Conservation (phyloP, 1,140 invertebrate species). For the Vanessa atalanta region DNA sequence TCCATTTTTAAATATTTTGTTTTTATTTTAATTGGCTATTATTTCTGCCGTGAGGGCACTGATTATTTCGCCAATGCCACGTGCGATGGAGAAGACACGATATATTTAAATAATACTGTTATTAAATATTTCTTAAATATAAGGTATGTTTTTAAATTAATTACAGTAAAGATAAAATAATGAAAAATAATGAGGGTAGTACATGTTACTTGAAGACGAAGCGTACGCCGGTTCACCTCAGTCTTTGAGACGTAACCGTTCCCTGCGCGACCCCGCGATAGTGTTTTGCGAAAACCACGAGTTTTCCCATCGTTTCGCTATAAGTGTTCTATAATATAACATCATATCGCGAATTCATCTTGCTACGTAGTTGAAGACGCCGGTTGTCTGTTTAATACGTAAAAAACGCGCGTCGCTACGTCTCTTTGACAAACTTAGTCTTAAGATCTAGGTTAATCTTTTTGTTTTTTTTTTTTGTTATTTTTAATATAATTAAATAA, state of each 20-base stretch:
- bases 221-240: slow-evolving; percentile 30
- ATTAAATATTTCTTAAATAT: background rate
- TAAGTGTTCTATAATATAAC: slow-evolving; percentile 2
- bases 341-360: slow-evolving; percentile 29
- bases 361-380: slow-evolving; percentile 34
- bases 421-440: slow-evolving; percentile 42
- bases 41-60: no score
- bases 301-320: slow-evolving; percentile 32
- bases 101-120: no score
- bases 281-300: slow-evolving; percentile 36
- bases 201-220: background rate
- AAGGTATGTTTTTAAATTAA: background rate
- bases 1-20: no score
- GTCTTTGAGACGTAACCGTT: slow-evolving; percentile 59
- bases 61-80: no score
- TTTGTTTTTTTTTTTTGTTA: slow-evolving; percentile 19
- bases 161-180: background rate
- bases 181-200: slow-evolving; percentile 40
- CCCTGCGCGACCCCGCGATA: slow-evolving; percentile 46
- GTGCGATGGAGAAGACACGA: no score
- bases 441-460: slow-evolving; percentile 39
- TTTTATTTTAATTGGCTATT: no score
- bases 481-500: slow-evolving; percentile 48
- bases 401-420: slow-evolving; percentile 38
- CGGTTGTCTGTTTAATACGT: slow-evolving; percentile 34